Evolutionary conservation across 2,888 invertebrate genomes (phyloP), one percentile per base, ranked within the genome.

Genomic region (Clitarchus hookeri): DNA sequence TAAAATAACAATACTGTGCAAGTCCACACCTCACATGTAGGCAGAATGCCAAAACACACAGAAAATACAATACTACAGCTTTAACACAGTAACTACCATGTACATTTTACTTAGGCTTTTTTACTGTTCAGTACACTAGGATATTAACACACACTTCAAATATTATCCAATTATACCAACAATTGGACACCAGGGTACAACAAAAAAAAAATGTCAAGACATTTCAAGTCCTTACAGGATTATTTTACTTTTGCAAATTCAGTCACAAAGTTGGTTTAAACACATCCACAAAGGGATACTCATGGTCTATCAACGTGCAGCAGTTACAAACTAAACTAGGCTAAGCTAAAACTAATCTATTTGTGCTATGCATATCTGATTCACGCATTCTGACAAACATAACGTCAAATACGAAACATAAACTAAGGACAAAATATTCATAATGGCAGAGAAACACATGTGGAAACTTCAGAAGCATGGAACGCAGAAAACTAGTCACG

Each of bases 401-500:
- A 65, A 48, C 11, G 48, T 16, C 48, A 48, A 48, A 65, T 65
- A 23, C 65, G 11, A 65, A 65, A 48, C 6, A 11, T 16, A 16
- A 65, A 65, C 19, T 19, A 65, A 23, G 8, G 19, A 19, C 65
- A 19, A n/a, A 65, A 65, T 36, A 36, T 36, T 65, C 8, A 65
- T 65, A n/a, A 65, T 65, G 65, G 65, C 65, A 8, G 65, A 23
- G 65, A 65, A 65, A 23, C 0, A 65, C 11, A 65, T 65, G 23
- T n/a, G 65, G 65, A 19, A 65, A 65, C 65, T 11, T 65, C n/a
- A 65, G 65, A 65, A 65, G 65, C 65, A 16, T 19, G 8, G 65
- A 11, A 23, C 65, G 8, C 65, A 65, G 65, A 16, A 65, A 65
- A 23, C 26, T 86, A 86, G 84, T 84, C 83, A 12, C 86, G 86